Conservation (phyloP, 2,797 vertebrate genomes). For the Acomys russatus region DNA sequence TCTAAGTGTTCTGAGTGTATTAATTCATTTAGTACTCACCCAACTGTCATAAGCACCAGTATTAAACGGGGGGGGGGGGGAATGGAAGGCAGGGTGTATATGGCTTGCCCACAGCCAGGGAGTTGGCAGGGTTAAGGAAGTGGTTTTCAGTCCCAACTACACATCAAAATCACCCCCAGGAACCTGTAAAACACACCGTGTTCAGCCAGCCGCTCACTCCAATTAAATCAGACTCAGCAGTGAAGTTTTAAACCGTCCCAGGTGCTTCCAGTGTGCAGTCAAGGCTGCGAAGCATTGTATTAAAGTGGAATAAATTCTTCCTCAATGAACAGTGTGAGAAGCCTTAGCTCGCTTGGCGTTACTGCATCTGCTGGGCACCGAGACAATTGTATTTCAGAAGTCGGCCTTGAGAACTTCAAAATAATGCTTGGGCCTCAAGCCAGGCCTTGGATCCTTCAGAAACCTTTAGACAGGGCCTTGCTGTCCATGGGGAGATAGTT, state of each 20-base stretch:
- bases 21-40: background rate
- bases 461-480: background rate
- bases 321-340: background rate
- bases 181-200: constrained; percentile 22
- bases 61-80: background rate
- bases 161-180: background rate
- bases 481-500: background rate
- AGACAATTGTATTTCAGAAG: background rate
- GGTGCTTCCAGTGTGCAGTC: background rate
- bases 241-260: background rate
- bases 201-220: background rate
- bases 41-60: background rate
- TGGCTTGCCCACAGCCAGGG: background rate
- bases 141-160: background rate
- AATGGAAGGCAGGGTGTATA: background rate
- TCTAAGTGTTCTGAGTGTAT: constrained; percentile 51
- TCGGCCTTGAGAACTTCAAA: background rate
- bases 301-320: background rate
- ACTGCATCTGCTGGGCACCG: background rate
- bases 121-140: constrained; percentile 21
- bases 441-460: background rate
- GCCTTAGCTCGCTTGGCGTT: background rate
- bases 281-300: background rate
- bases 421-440: background rate
- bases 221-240: background rate